Conservation (phyloP, 2,113 vertebrate species). For the Panthera leo region DNA sequence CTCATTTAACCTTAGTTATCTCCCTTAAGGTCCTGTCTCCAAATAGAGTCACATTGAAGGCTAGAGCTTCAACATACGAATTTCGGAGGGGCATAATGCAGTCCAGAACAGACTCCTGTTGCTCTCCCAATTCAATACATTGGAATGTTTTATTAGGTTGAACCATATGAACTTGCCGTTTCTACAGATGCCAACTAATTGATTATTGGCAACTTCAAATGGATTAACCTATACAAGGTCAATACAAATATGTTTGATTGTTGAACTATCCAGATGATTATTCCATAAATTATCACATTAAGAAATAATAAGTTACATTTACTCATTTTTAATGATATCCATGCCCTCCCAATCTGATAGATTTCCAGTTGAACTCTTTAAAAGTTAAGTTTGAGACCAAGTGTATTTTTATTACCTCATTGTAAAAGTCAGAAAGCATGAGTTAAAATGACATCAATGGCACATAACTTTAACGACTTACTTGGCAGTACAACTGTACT, state of each 20-base stretch:
- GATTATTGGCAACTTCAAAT: not conserved
- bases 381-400: constrained; percentile 33
- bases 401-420: constrained; percentile 26
- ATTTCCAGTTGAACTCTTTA: constrained; percentile 16
- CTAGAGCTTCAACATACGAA: not conserved
- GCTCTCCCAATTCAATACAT: not conserved
- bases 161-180: not conserved
- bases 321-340: not conserved
- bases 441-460: constrained; percentile 23
- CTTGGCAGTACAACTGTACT: not conserved
- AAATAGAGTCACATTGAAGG: not conserved
- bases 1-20: not conserved
- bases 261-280: not conserved
- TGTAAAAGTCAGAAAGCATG: constrained; percentile 64
- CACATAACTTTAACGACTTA: constrained; percentile 14
- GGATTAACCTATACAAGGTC: not conserved
- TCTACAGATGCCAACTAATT: not conserved
- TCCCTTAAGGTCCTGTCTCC: not conserved
- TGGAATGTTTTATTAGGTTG: not conserved
- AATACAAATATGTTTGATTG: not conserved
- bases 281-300: not conserved
- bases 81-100: not conserved
- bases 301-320: not conserved
- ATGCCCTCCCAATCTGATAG: not conserved
- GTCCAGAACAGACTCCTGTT: not conserved